These are phyloP conservation scores for Caloenas nicobarica DNA, from an alignment of 2,113 vertebrate genomes.

Conservation along the genomic window DNA sequence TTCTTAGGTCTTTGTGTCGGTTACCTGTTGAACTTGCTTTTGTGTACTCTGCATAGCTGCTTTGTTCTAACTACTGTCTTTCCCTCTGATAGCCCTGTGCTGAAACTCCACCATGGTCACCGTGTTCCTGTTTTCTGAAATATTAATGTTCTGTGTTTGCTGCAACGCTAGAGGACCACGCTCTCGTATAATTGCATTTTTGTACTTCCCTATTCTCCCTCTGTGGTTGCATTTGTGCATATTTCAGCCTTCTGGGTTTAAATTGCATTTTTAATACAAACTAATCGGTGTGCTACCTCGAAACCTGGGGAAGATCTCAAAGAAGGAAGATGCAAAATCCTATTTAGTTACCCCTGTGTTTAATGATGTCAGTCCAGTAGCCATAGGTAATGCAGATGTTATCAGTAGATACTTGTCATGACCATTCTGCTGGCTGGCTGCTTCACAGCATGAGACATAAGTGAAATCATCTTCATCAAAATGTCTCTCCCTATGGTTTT, in stretches of 20 bases:
- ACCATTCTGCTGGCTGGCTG: not conserved
- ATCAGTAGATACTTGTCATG: not conserved
- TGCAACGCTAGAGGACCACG: not conserved
- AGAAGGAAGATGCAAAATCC: not conserved
- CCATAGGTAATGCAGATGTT: not conserved
- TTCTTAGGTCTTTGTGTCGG: constrained; percentile 7
- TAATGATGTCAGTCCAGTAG: not conserved
- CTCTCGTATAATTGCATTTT: not conserved
- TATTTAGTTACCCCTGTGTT: not conserved
- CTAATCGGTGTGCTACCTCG: not conserved
- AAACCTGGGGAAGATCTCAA: not conserved
- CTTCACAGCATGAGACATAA: not conserved
- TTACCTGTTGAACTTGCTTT: constrained; percentile 39
- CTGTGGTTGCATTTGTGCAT: not conserved
- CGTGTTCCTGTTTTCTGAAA: not conserved
- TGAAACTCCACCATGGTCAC: not conserved
- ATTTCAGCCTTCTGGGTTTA: not conserved
- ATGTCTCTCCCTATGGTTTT: not conserved
- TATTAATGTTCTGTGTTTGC: constrained; percentile 10
- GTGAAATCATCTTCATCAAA: not conserved
- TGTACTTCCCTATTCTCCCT: not conserved
- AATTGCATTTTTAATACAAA: not conserved
- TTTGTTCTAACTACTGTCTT: not conserved
- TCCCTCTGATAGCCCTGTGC: not conserved
- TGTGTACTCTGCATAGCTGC: not conserved